These are phyloP conservation scores for Oreochromis mossambicus DNA, from an alignment of 2,797 vertebrate species.

Conservation along the genomic window DNA sequence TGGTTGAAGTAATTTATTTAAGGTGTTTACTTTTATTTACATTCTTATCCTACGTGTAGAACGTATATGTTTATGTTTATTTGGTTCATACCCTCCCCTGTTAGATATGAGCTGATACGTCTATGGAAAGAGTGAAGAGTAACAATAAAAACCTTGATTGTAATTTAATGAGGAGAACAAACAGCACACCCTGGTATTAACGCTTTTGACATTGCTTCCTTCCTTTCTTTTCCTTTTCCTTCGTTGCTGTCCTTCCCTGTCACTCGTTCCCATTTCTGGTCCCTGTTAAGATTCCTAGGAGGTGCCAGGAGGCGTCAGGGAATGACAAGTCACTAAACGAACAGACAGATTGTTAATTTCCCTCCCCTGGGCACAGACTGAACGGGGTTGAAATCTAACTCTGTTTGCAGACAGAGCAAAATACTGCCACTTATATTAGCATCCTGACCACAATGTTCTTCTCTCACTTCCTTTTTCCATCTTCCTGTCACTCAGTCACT, in stretches of 20 bases:
- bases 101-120: neutral
- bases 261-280: neutral
- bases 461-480: neutral
- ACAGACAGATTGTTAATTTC: constrained; percentile 53
- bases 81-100: neutral
- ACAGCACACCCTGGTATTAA: neutral
- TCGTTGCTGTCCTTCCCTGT: neutral
- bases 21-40: neutral
- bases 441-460: neutral
- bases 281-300: constrained; percentile 50
- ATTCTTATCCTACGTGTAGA: neutral
- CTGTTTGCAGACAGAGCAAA: constrained; percentile 18
- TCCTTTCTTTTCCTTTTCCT: neutral
- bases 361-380: constrained; percentile 14
- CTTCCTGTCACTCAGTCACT: constrained; percentile 2
- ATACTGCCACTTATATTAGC: constrained; percentile 31
- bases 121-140: neutral
- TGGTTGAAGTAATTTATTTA: neutral
- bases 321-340: constrained; percentile 42
- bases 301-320: constrained; percentile 11
- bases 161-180: neutral
- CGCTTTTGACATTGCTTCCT: neutral
- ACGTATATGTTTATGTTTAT: neutral
- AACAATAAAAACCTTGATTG: neutral
- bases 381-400: constrained; percentile 24